Evolutionary conservation across 1,140 invertebrate genomes (phyloP).

Genomic region (Mya arenaria): DNA sequence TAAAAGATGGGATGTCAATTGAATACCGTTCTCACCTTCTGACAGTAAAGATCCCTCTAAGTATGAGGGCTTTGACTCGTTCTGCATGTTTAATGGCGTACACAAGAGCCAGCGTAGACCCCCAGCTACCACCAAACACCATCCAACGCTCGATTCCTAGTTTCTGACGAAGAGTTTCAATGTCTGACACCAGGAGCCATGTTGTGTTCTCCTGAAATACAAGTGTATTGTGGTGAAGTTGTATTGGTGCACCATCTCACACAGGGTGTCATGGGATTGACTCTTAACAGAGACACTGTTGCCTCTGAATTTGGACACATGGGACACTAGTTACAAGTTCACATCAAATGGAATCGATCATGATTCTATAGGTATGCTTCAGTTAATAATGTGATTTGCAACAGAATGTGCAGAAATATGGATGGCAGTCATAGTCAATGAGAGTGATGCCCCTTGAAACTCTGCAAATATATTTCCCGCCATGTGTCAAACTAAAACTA

Average conservation of each 20-base stretch:
- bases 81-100: conserved; percentile 79
- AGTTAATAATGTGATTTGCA: too few relatives aligned
- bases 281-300: background rate
- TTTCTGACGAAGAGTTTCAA: conserved; percentile 77
- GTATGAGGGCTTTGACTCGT: conserved; percentile 76
- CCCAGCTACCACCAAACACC: conserved; percentile 81
- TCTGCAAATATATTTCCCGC: too few relatives aligned
- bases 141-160: conserved; percentile 78
- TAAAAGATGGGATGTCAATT: too few relatives aligned
- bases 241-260: background rate
- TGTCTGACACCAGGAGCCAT: conserved; percentile 79
- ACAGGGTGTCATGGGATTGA: background rate
- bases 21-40: conserved; percentile 65
- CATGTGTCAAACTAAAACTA: too few relatives aligned
- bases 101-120: conserved; percentile 76
- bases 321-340: too few relatives aligned
- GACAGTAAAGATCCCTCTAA: conserved; percentile 79
- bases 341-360: too few relatives aligned
- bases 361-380: too few relatives aligned
- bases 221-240: background rate
- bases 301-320: background rate
- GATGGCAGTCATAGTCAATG: too few relatives aligned
- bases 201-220: conserved; percentile 78
- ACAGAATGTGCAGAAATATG: too few relatives aligned
- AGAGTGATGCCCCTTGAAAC: too few relatives aligned